These are phyloP conservation scores for Lemur catta DNA, from an alignment of 2,797 vertebrate species.

Conservation along the genomic window DNA sequence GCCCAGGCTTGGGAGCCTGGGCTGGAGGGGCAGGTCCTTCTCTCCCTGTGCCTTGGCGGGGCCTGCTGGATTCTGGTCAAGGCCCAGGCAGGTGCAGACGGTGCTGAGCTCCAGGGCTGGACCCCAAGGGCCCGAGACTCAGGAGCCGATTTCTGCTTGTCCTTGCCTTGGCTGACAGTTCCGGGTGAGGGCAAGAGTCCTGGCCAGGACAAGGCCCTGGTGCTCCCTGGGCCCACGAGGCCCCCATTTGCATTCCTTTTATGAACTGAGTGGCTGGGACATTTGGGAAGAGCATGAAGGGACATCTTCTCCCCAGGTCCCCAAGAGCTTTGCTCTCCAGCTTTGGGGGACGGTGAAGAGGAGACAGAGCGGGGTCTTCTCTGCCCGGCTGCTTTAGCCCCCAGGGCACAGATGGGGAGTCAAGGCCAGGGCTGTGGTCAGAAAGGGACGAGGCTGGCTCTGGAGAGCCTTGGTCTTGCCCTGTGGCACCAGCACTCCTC, in stretches of 20 bases:
- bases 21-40: background rate
- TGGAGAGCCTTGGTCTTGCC: background rate
- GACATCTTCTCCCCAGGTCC: background rate
- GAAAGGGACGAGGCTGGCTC: background rate
- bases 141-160: slow-evolving; percentile 7
- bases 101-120: slow-evolving; percentile 33
- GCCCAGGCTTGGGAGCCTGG: background rate
- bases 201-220: background rate
- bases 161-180: background rate
- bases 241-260: background rate
- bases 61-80: background rate
- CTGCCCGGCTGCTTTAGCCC: background rate
- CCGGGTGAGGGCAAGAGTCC: background rate
- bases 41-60: background rate
- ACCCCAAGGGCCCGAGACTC: background rate
- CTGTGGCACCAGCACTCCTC: background rate
- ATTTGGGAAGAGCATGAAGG: background rate
- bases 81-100: background rate
- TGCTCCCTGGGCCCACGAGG: background rate
- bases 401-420: background rate
- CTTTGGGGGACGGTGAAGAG: background rate
- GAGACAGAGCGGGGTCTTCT: background rate
- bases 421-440: background rate
- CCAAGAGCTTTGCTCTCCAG: background rate
- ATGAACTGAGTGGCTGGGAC: background rate